Conservation (phyloP, 2,113 vertebrate species). For the Apaloderma vittatum region DNA sequence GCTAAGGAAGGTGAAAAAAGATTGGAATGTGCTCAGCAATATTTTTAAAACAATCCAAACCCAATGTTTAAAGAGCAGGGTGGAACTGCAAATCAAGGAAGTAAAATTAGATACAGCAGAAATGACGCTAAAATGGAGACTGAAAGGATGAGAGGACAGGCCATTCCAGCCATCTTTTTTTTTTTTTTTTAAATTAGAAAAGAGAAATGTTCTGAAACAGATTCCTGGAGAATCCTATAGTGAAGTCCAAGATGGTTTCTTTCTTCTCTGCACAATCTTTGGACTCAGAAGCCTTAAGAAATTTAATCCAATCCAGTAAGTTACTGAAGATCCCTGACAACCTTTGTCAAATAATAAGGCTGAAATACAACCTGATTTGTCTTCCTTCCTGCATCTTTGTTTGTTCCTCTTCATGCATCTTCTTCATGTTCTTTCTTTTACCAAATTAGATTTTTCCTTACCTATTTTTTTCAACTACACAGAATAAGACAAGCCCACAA, state of each 20-base stretch:
- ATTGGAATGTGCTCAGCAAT: not conserved
- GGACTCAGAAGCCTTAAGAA: not conserved
- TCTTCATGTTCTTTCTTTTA: not conserved
- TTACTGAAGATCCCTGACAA: not conserved
- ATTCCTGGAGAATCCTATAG: not conserved
- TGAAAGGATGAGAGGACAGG: not conserved
- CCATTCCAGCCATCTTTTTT: not conserved
- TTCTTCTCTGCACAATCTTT: not conserved
- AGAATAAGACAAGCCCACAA: not conserved
- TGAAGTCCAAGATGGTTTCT: not conserved
- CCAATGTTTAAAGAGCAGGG: not conserved
- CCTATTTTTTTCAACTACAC: fast-evolving
- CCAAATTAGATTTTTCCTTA: not conserved
- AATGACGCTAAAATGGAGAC: not conserved
- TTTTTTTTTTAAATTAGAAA: not conserved
- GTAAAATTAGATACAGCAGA: not conserved
- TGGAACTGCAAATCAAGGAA: not conserved
- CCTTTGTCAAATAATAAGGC: not conserved
- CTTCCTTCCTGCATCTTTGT: not conserved
- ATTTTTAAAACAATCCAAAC: not conserved
- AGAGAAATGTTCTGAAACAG: not conserved
- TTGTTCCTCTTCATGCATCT: not conserved
- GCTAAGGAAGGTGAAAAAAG: not conserved
- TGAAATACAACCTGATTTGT: not conserved
- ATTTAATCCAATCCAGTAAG: not conserved